Conservation (phyloP, 2,797 vertebrate genomes). For the Enteromius unitaeniatus region DNA sequence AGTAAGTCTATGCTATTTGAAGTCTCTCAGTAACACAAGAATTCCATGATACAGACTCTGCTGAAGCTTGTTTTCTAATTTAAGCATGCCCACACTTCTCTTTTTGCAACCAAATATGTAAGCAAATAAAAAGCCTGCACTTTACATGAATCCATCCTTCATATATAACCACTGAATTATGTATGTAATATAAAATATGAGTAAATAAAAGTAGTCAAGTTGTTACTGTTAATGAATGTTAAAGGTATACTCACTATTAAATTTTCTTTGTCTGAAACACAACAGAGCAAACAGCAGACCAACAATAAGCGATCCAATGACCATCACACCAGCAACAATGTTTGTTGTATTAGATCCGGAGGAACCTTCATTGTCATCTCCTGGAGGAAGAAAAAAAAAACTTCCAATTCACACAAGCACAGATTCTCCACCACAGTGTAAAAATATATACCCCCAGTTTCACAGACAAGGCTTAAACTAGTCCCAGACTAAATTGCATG, state of each 20-base stretch:
- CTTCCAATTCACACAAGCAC: background rate
- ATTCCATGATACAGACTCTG: background rate
- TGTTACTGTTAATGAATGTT: background rate
- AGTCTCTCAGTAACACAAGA: background rate
- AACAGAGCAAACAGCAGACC: slow-evolving; percentile 66
- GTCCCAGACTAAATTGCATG: too few species aligned
- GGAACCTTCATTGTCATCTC: accelerated
- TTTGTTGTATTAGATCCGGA: background rate
- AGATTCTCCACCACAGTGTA: background rate
- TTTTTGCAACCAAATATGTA: background rate
- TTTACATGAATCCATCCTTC: background rate
- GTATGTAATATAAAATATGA: background rate
- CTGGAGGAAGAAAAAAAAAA: background rate
- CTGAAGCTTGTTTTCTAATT: background rate
- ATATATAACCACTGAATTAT: background rate
- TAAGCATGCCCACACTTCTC: background rate
- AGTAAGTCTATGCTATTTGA: background rate
- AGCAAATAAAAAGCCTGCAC: background rate
- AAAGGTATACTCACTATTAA: slow-evolving; percentile 63
- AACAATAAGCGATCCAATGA: slow-evolving; percentile 69
- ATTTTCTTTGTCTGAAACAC: background rate
- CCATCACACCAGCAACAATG: slow-evolving; percentile 64
- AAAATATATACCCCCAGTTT: too few species aligned
- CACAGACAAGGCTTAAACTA: too few species aligned
- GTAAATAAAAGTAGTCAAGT: background rate